These are phyloP conservation scores for Rhinatrema bivittatum DNA, from an alignment of 2,797 vertebrate species.

Conservation along the genomic window DNA sequence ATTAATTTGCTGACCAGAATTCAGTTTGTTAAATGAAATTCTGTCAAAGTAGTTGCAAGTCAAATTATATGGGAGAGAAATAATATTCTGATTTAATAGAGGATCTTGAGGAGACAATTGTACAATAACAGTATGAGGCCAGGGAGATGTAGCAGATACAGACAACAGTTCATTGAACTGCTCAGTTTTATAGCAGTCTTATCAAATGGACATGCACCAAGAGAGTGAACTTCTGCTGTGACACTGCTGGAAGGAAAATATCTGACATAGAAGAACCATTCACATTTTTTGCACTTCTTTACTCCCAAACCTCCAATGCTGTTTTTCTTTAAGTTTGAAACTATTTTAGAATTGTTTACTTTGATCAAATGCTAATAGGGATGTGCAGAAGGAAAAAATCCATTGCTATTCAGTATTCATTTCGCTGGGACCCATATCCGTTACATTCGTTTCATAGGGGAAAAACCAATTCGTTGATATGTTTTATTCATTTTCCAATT, in stretches of 20 bases:
- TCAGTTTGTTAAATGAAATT: too few relatives aligned
- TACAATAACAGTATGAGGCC: neutral
- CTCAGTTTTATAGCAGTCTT: neutral
- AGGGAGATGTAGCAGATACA: neutral
- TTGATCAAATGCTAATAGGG: too few relatives aligned
- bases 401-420: too few relatives aligned
- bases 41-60: too few relatives aligned
- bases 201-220: neutral
- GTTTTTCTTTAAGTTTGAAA: conserved; percentile 1
- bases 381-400: too few relatives aligned
- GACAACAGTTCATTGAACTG: conserved; percentile 1
- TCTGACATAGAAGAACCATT: neutral
- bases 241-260: neutral
- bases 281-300: neutral
- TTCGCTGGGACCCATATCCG: too few relatives aligned
- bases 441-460: too few relatives aligned
- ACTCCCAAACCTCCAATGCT: neutral
- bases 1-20: too few relatives aligned
- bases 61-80: too few relatives aligned
- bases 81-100: neutral
- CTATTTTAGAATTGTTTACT: too few relatives aligned
- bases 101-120: conserved; percentile 4
- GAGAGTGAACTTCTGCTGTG: conserved; percentile 6
- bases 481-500: too few relatives aligned
- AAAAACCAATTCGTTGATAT: too few relatives aligned